Percentiles rank a stretch among this genome's conserved stretches.
These are phyloP conservation scores for Phaetusa simplex DNA, from an alignment of 2,113 vertebrate genomes.

Conservation along the genomic window DNA sequence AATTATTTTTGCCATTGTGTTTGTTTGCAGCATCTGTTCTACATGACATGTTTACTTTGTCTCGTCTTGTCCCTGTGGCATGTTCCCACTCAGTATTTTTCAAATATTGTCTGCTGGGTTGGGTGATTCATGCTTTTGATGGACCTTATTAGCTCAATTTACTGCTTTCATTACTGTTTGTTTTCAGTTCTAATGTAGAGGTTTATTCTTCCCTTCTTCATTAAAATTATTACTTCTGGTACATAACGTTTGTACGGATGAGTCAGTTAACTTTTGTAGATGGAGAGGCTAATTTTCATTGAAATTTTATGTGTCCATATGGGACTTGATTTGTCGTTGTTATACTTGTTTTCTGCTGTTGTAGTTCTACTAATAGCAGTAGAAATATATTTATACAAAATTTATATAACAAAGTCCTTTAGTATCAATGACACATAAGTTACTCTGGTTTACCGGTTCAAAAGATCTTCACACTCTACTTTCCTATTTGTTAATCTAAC, in stretches of 20 bases:
- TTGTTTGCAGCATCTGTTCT: constrained; percentile 28
- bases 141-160: constrained; percentile 2
- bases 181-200: constrained; percentile 16
- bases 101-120: not conserved
- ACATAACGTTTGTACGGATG: not conserved
- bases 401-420: not conserved
- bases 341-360: constrained; percentile 5
- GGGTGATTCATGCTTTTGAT: constrained; percentile 35
- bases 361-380: not conserved
- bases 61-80: not conserved
- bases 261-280: not conserved
- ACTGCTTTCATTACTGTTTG: not conserved
- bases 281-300: not conserved
- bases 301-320: not conserved
- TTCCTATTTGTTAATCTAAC: not conserved
- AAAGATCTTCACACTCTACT: not conserved
- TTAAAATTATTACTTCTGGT: not conserved
- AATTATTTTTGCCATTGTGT: not conserved
- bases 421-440: not conserved
- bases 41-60: constrained; percentile 8
- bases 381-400: not conserved
- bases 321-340: not conserved
- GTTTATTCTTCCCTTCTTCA: constrained; percentile 14
- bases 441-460: not conserved
- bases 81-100: not conserved